Conservation (phyloP, 2,113 vertebrate species). For the Morone chrysops region DNA sequence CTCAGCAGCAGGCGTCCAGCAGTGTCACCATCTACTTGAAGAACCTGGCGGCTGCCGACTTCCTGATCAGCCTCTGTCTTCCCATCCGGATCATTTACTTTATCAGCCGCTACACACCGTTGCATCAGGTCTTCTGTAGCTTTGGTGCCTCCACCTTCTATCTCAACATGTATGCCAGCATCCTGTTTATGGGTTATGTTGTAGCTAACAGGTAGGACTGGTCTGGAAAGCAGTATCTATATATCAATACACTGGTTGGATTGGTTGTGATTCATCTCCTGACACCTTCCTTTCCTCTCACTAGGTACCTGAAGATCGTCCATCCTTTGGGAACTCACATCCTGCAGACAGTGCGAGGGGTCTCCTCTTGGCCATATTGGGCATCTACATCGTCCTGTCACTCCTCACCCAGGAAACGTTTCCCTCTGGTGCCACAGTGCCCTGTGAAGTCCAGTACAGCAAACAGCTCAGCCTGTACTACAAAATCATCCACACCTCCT, state of each 20-base stretch:
- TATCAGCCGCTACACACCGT: too few relatives aligned
- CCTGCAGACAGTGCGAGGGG: constrained; percentile 68
- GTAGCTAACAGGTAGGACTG: too few relatives aligned
- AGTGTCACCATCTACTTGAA: background rate
- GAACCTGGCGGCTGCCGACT: too few relatives aligned
- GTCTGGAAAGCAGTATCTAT: too few relatives aligned
- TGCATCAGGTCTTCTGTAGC: too few relatives aligned
- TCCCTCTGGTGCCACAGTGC: too few relatives aligned
- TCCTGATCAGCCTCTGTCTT: too few relatives aligned
- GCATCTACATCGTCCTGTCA: constrained; percentile 63
- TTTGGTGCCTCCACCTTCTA: too few relatives aligned
- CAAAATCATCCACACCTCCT: constrained; percentile 59
- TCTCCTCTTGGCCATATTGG: constrained; percentile 43
- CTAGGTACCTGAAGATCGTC: constrained; percentile 83
- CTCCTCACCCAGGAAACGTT: constrained; percentile 46
- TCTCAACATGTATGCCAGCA: too few relatives aligned
- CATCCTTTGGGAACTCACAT: constrained; percentile 60
- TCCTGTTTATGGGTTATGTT: too few relatives aligned
- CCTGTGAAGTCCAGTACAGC: constrained; percentile 58
- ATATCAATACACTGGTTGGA: too few relatives aligned
- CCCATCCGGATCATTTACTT: too few relatives aligned
- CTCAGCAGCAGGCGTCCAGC: constrained; percentile 27
- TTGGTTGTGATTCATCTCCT: background rate
- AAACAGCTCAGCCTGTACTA: constrained; percentile 28
- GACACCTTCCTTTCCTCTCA: background rate